Evolutionary conservation across 53 echinoderm and acorn worm genomes (phyloP).

Genomic region (Paracentrotus lividus): DNA sequence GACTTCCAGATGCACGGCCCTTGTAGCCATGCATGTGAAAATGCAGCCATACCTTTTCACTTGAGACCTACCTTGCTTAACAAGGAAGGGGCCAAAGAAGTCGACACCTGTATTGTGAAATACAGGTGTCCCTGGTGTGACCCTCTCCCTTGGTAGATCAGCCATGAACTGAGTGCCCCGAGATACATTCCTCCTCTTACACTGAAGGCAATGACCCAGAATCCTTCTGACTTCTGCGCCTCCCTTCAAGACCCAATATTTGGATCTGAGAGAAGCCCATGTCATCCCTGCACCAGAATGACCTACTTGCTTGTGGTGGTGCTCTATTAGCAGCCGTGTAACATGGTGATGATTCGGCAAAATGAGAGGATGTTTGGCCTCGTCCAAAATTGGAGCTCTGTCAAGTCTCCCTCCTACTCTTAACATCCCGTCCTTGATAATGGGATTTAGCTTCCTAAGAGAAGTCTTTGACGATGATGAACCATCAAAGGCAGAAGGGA

Average conservation of each 20-base stretch:
- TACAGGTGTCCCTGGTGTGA: slow-evolving; percentile 71
- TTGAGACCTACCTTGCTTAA: slow-evolving; percentile 64
- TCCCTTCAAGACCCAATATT: slow-evolving; percentile 67
- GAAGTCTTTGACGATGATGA: neutral
- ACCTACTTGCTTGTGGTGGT: slow-evolving; percentile 63
- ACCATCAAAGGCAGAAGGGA: neutral
- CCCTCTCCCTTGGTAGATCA: slow-evolving; percentile 61
- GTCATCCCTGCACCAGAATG: slow-evolving; percentile 69
- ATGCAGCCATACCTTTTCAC: slow-evolving; percentile 74
- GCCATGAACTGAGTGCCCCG: slow-evolving; percentile 69
- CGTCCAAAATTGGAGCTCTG: slow-evolving; percentile 51
- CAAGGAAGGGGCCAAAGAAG: slow-evolving; percentile 73
- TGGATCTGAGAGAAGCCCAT: slow-evolving; percentile 59
- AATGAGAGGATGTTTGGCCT: slow-evolving; percentile 69
- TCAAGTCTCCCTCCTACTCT: slow-evolving; percentile 55
- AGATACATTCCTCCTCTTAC: slow-evolving; percentile 38
- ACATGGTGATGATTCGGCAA: slow-evolving; percentile 62
- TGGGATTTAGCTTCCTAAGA: slow-evolving; percentile 66
- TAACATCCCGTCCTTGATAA: slow-evolving; percentile 30
- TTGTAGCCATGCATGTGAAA: slow-evolving; percentile 80
- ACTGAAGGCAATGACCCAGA: slow-evolving; percentile 68
- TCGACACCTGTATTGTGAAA: slow-evolving; percentile 64
- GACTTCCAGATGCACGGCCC: slow-evolving; percentile 79
- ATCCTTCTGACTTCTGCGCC: slow-evolving; percentile 65
- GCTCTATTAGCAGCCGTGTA: slow-evolving; percentile 4